Evolutionary conservation across 2,888 invertebrate species (phyloP).

Genomic region (Blastobasis lacticolella): DNA sequence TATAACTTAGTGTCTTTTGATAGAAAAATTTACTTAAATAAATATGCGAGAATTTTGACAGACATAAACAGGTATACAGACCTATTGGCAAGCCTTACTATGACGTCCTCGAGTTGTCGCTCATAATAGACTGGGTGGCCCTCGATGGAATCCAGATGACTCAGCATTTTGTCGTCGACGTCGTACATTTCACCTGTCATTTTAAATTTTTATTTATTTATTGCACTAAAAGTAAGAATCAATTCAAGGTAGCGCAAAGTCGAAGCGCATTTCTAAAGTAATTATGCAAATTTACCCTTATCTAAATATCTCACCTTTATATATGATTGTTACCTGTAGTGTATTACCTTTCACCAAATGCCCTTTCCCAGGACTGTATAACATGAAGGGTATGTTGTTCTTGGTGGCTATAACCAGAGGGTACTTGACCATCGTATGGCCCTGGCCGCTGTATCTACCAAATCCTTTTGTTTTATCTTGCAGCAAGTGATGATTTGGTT

Average conservation of each 20-base stretch:
- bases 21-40: too few relatives aligned
- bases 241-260: too few relatives aligned
- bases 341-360: conserved; percentile 32
- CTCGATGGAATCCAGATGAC: conserved; percentile 84
- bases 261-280: too few relatives aligned
- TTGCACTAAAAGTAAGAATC: too few relatives aligned
- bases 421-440: conserved; percentile 79
- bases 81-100: conserved; percentile 6
- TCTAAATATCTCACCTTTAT: too few relatives aligned
- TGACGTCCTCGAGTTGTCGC: conserved; percentile 75
- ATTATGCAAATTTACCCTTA: too few relatives aligned
- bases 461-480: conserved; percentile 76
- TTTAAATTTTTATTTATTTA: too few relatives aligned
- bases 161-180: conserved; percentile 84
- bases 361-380: conserved; percentile 81
- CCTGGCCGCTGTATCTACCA: conserved; percentile 78
- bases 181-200: conserved; percentile 91
- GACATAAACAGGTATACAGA: not conserved
- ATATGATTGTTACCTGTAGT: too few relatives aligned
- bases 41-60: too few relatives aligned
- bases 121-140: conserved; percentile 88
- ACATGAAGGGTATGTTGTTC: conserved; percentile 92
- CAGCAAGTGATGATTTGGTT: conserved; percentile 89
- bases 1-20: too few relatives aligned
- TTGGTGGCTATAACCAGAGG: conserved; percentile 90